Percentiles rank a stretch among this genome's conserved stretches.
phyloP scores from a whole-genome alignment of 2,888 invertebrate species.

The Scaptomyza caliginosa region DNA sequence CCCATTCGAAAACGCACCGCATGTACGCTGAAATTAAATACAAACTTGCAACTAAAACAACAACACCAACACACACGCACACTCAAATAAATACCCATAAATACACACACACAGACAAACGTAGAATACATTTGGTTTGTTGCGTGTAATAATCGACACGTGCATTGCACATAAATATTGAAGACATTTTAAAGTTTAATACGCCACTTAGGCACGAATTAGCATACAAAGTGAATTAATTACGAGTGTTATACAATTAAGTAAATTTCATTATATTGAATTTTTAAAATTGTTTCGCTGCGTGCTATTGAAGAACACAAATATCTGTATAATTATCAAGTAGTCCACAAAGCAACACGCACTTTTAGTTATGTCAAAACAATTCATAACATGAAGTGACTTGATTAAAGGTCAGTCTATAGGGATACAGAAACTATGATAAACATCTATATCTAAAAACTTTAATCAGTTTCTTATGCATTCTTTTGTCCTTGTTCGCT shows the following conservation, averaged over 20 bases:
- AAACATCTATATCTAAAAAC: no score
- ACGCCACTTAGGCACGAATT: conserved; percentile 78
- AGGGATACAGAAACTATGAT: no score
- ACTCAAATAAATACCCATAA: conserved; percentile 24
- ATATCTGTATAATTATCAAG: conserved; percentile 71
- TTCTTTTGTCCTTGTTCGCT: conserved; percentile 24
- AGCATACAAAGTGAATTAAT: conserved; percentile 81
- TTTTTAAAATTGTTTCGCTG: conserved; percentile 74
- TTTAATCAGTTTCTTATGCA: conserved; percentile 4
- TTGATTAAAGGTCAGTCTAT: conserved; percentile 23
- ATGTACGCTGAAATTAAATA: conserved; percentile 60
- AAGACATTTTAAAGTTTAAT: conserved; percentile 79
- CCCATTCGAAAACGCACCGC: no score
- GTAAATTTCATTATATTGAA: conserved; percentile 81
- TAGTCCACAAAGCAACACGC: conserved; percentile 31
- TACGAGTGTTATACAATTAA: conserved; percentile 81
- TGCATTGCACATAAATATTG: conserved; percentile 72
- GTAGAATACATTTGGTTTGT: conserved; percentile 16
- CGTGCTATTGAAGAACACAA: conserved; percentile 71
- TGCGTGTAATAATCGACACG: conserved; percentile 78
- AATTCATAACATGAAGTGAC: conserved; percentile 4
- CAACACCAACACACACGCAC: conserved; percentile 21
- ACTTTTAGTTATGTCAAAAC: conserved; percentile 17
- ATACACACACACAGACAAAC: conserved; percentile 1
- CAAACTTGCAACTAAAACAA: conserved; percentile 49